Conservation (phyloP, 2,888 invertebrate species). For the Lampropteryx suffumata region DNA sequence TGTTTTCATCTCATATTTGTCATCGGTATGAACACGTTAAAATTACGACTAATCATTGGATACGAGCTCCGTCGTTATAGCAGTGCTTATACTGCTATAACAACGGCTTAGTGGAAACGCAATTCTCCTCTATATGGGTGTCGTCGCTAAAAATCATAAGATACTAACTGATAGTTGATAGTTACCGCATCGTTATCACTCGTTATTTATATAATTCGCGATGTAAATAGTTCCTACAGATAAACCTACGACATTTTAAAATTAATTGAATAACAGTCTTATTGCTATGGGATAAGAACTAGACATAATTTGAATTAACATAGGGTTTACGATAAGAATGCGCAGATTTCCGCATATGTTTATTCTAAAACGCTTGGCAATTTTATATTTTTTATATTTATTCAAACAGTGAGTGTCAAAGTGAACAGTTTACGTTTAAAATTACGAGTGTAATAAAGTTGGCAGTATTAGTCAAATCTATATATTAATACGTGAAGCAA, state of each 20-base stretch:
- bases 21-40: no score
- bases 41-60: no score
- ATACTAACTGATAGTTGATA: not conserved
- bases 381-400: slow-evolving; percentile 11
- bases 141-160: not conserved
- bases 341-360: slow-evolving; percentile 14
- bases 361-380: not conserved
- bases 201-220: slow-evolving; percentile 65
- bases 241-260: slow-evolving; percentile 40
- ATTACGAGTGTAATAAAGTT: no score
- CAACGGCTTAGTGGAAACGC: no score
- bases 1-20: no score
- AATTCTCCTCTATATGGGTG: no score
- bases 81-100: no score
- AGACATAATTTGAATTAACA: slow-evolving; percentile 2
- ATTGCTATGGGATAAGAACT: slow-evolving; percentile 33
- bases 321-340: slow-evolving; percentile 18
- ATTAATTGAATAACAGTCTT: slow-evolving; percentile 40
- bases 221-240: slow-evolving; percentile 71
- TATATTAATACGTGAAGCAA: no score
- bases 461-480: no score
- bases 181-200: slow-evolving; percentile 59
- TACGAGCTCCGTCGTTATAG: no score
- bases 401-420: slow-evolving; percentile 5
- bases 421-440: slow-evolving; percentile 14